phyloP scores from a whole-genome alignment of 2,888 invertebrate species.

The Neoaliturus tenellus region DNA sequence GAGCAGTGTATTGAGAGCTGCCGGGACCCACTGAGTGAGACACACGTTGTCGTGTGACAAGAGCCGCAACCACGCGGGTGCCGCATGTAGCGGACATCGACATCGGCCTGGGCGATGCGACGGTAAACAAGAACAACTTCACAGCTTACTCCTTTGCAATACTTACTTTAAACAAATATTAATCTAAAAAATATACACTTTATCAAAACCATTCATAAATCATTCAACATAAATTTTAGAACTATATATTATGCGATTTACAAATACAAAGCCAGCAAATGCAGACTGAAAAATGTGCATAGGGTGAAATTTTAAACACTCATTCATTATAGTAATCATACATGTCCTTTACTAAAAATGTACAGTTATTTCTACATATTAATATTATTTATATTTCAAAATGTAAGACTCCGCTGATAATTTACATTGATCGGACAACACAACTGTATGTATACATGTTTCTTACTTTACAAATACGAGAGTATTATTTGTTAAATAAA shows the following conservation, averaged over 20 bases:
- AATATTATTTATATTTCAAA: slow-evolving; percentile 55
- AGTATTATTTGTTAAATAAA: slow-evolving; percentile 41
- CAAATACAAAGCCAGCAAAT: slow-evolving; percentile 44
- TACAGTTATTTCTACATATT: slow-evolving; percentile 56
- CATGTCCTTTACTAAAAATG: slow-evolving; percentile 56
- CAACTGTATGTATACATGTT: slow-evolving; percentile 51
- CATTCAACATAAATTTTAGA: slow-evolving; percentile 38
- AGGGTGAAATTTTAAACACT: slow-evolving; percentile 40
- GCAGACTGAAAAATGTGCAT: slow-evolving; percentile 45
- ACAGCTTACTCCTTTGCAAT: slow-evolving; percentile 22
- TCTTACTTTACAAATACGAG: slow-evolving; percentile 49
- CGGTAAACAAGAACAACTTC: slow-evolving; percentile 13
- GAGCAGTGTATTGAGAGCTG: slow-evolving; percentile 43
- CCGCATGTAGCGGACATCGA: background rate
- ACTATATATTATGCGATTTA: slow-evolving; percentile 48
- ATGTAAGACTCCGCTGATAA: slow-evolving; percentile 35
- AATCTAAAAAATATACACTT: slow-evolving; percentile 40
- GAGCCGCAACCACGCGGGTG: background rate
- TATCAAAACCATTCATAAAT: slow-evolving; percentile 40
- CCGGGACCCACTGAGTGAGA: slow-evolving; percentile 47
- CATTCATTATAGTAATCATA: slow-evolving; percentile 54
- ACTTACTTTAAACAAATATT: slow-evolving; percentile 20
- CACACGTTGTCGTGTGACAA: background rate
- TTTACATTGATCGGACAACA: slow-evolving; percentile 55
- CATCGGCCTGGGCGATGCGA: background rate